phyloP scores from a whole-genome alignment of 2,888 invertebrate species.

The Masnerella sp. region DNA sequence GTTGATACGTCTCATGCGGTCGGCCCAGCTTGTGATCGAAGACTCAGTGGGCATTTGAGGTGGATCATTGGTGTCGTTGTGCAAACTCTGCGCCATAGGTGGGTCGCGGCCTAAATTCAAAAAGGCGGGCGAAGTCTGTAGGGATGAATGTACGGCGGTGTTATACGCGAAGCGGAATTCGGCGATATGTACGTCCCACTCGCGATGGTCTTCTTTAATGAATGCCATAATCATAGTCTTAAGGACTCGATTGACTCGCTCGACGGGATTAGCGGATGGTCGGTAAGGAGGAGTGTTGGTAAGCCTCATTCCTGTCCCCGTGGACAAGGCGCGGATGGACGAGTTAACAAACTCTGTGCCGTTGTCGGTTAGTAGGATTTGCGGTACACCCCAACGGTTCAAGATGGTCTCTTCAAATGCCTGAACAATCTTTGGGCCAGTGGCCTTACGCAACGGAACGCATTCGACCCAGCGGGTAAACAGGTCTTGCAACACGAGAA shows the following conservation, averaged over 20 bases:
- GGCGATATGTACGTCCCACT: background rate
- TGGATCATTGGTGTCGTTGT: too few species aligned
- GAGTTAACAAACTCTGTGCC: conserved; percentile 1
- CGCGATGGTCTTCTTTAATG: background rate
- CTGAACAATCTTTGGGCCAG: background rate
- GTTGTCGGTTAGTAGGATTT: background rate
- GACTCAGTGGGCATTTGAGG: too few species aligned
- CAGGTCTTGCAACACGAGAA: background rate
- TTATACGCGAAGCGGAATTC: background rate
- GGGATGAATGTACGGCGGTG: background rate
- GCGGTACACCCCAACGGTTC: background rate
- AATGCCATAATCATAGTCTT: background rate
- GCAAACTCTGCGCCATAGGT: background rate
- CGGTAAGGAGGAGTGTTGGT: background rate
- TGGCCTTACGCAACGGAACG: background rate
- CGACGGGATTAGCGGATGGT: background rate
- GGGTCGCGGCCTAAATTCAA: background rate
- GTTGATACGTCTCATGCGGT: too few species aligned
- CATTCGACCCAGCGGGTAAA: background rate
- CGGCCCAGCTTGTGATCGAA: too few species aligned
- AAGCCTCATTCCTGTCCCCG: background rate
- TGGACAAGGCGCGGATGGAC: background rate
- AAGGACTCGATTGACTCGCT: background rate
- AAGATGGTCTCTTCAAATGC: background rate
- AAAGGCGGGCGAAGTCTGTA: background rate